These are phyloP conservation scores for Paracentrotus lividus DNA, from an alignment of 53 echinoderm and acorn worm species.

Conservation along the genomic window DNA sequence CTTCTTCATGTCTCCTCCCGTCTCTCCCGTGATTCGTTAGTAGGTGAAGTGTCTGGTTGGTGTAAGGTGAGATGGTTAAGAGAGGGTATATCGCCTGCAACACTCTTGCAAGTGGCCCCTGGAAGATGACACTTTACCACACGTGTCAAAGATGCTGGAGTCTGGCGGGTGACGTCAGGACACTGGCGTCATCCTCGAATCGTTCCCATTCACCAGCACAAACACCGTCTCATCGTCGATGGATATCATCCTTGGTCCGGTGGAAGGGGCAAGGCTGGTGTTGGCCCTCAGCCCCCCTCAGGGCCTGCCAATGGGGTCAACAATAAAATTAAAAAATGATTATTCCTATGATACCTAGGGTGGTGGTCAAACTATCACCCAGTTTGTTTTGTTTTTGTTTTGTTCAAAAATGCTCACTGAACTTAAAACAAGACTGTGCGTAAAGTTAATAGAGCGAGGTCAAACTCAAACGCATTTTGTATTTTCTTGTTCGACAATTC, in stretches of 20 bases:
- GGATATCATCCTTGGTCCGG: background rate
- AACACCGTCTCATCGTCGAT: background rate
- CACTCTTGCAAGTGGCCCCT: constrained; percentile 2
- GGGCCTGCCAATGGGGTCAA: background rate
- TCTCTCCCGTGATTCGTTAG: constrained; percentile 28
- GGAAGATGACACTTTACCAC: constrained; percentile 6
- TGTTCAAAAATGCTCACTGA: too few relatives aligned
- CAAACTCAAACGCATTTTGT: too few relatives aligned
- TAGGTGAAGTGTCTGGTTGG: constrained; percentile 47
- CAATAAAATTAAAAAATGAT: background rate
- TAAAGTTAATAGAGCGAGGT: too few relatives aligned
- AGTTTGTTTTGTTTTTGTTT: too few relatives aligned
- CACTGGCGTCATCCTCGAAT: background rate
- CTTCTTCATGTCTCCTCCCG: background rate
- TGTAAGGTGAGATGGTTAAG: constrained; percentile 1
- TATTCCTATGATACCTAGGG: too few relatives aligned
- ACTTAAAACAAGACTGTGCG: too few relatives aligned
- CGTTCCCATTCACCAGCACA: background rate
- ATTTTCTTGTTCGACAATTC: too few relatives aligned
- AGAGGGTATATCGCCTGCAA: constrained; percentile 2
- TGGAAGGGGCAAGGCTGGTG: background rate
- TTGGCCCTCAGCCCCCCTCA: background rate
- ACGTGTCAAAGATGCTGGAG: constrained; percentile 10
- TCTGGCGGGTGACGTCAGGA: background rate
- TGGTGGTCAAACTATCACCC: too few relatives aligned